phyloP scores from a whole-genome alignment of 1,140 invertebrate genomes.

The Dreissena polymorpha region DNA sequence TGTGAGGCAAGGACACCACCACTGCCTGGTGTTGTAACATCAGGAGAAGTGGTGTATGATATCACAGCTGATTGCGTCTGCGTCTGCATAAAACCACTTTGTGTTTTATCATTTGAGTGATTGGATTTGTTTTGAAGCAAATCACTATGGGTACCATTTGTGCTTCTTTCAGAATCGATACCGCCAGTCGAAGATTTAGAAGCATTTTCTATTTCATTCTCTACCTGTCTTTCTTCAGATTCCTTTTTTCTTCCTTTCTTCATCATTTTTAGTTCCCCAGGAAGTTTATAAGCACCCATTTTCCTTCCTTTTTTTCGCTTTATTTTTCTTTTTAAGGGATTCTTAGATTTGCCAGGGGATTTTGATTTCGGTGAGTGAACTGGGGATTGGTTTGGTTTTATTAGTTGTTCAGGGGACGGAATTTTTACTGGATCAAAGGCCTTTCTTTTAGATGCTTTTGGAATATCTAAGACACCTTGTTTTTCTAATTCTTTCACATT shows the following conservation, averaged over 20 bases:
- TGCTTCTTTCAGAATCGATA: no score
- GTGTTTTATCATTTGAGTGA: not conserved
- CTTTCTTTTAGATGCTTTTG: conserved; percentile 45
- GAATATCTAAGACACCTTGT: conserved; percentile 47
- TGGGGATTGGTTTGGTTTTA: conserved; percentile 2
- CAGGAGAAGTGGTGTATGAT: no score
- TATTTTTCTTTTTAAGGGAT: conserved; percentile 33
- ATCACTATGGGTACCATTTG: not conserved
- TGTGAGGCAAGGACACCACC: not conserved
- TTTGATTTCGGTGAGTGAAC: conserved; percentile 20
- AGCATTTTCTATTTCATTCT: not conserved
- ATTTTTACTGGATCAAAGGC: conserved; percentile 52
- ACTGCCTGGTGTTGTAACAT: no score
- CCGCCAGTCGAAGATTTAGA: no score
- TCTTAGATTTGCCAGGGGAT: conserved; percentile 35
- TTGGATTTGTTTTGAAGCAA: not conserved
- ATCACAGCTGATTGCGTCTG: no score
- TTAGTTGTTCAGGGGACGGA: conserved; percentile 25
- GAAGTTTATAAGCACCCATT: conserved; percentile 28
- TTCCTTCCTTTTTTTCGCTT: conserved; percentile 25
- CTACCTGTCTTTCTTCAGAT: conserved; percentile 43
- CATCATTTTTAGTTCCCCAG: conserved; percentile 31
- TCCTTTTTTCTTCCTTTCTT: conserved; percentile 26
- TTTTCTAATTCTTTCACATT: conserved; percentile 55
- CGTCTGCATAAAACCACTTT: not conserved